Evolutionary conservation across 2,888 invertebrate genomes (phyloP).

Genomic region (Aleiodes alternator): DNA sequence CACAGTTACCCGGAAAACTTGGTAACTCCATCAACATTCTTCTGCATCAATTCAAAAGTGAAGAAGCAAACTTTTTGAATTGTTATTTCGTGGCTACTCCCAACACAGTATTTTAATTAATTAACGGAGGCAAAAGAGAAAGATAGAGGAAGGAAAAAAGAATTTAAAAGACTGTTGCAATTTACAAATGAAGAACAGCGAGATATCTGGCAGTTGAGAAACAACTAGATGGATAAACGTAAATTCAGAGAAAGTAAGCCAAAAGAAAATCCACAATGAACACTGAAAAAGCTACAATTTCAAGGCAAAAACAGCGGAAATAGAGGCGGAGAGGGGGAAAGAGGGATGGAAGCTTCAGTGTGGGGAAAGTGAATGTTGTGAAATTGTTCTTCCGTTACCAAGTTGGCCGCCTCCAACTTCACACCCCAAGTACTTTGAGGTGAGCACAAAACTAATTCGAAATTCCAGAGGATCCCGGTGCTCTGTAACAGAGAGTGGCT

Average conservation of each 20-base stretch:
- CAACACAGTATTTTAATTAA: conserved; percentile 24
- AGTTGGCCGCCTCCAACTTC: conserved; percentile 68
- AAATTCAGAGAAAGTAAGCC: conserved; percentile 13
- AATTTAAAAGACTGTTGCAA: conserved; percentile 9
- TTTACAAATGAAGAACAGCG: conserved; percentile 22
- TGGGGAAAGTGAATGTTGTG: conserved; percentile 62
- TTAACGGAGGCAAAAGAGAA: not conserved
- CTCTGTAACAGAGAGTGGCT: conserved; percentile 60
- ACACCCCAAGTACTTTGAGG: conserved; percentile 69
- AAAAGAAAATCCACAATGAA: not conserved
- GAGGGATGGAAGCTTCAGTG: conserved; percentile 51
- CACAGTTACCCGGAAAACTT: not conserved
- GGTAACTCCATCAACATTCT: conserved; percentile 32
- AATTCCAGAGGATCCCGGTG: conserved; percentile 59
- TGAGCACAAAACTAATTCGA: conserved; percentile 68
- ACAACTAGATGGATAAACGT: conserved; percentile 4
- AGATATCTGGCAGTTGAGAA: conserved; percentile 14
- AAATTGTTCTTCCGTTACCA: conserved; percentile 70
- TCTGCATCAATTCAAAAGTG: conserved; percentile 9
- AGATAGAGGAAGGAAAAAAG: not conserved
- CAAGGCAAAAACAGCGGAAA: conserved; percentile 28
- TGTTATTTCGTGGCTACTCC: not conserved
- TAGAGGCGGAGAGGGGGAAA: conserved; percentile 47
- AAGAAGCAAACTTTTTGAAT: not conserved
- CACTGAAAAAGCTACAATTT: conserved; percentile 26